These are phyloP conservation scores for Axea sp. DNA, from an alignment of 2,888 invertebrate species.

Conservation along the genomic window DNA sequence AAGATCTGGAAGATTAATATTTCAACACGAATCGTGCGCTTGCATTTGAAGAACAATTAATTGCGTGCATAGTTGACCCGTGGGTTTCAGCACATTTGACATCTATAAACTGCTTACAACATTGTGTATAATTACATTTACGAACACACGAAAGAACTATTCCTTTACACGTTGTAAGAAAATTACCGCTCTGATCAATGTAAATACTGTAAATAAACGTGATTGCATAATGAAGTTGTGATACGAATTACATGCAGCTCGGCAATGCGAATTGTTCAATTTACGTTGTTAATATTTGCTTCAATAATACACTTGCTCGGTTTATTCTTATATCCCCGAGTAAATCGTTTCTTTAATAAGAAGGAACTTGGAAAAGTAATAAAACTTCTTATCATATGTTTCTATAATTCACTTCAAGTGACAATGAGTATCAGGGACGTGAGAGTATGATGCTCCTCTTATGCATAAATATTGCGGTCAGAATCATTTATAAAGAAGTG, in stretches of 20 bases:
- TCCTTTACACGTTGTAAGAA: too few species aligned
- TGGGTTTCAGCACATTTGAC: slow-evolving; percentile 7
- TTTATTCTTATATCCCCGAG: slow-evolving; percentile 1
- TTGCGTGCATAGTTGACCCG: background rate
- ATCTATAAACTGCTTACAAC: too few species aligned
- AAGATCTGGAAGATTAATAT: slow-evolving; percentile 17
- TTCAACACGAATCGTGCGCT: slow-evolving; percentile 8
- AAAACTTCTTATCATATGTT: slow-evolving; percentile 25
- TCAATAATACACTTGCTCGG: too few species aligned
- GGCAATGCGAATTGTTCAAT: too few species aligned
- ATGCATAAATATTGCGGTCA: too few species aligned
- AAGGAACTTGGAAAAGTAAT: slow-evolving; percentile 4
- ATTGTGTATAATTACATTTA: slow-evolving; percentile 11
- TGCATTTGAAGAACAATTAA: slow-evolving; percentile 29
- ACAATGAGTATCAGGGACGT: slow-evolving; percentile 15
- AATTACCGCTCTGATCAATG: too few species aligned
- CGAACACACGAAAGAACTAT: too few species aligned
- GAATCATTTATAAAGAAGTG: slow-evolving; percentile 39
- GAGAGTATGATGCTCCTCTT: slow-evolving; percentile 17
- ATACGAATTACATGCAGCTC: too few species aligned
- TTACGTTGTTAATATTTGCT: too few species aligned
- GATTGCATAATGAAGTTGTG: too few species aligned
- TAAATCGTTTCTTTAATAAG: slow-evolving; percentile 30
- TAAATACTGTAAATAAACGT: too few species aligned
- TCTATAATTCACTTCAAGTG: slow-evolving; percentile 19